A percentile compares a stretch with the other conserved stretches of the same genome.
phyloP scores from a whole-genome alignment of 2,888 invertebrate genomes.

The Leptogaster cylindrica region DNA sequence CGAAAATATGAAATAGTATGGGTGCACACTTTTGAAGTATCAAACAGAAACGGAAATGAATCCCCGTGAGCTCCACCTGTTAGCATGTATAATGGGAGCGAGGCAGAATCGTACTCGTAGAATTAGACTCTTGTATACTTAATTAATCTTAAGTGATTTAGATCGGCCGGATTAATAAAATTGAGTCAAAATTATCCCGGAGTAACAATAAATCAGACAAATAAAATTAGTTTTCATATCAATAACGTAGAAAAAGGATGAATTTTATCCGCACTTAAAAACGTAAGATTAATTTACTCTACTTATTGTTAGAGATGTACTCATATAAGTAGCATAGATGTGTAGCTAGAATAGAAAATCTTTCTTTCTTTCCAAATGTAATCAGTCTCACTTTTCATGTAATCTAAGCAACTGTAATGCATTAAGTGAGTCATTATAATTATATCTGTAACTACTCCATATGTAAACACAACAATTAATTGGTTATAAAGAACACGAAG shows the following conservation, averaged over 20 bases:
- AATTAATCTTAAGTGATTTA: constrained; percentile 8
- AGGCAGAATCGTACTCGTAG: constrained; percentile 14
- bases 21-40: no score
- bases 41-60: no score
- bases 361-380: neutral
- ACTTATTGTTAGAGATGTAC: neutral
- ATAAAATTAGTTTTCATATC: constrained; percentile 36
- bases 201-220: constrained; percentile 36
- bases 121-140: constrained; percentile 9
- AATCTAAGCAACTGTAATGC: no score
- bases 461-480: no score
- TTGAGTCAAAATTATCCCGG: constrained; percentile 24
- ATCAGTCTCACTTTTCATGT: no score
- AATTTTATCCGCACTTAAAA: constrained; percentile 1
- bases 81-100: constrained; percentile 25
- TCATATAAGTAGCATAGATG: constrained; percentile 8
- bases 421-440: no score
- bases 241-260: constrained; percentile 30
- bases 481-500: no score
- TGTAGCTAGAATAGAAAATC: no score
- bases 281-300: neutral
- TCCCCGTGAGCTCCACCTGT: constrained; percentile 9
- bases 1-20: no score
- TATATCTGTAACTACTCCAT: no score
- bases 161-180: constrained; percentile 6